Evolutionary conservation across 2,113 vertebrate species (phyloP), one percentile per base, ranked within the genome.

Genomic region (Glaucidium brasilianum): DNA sequence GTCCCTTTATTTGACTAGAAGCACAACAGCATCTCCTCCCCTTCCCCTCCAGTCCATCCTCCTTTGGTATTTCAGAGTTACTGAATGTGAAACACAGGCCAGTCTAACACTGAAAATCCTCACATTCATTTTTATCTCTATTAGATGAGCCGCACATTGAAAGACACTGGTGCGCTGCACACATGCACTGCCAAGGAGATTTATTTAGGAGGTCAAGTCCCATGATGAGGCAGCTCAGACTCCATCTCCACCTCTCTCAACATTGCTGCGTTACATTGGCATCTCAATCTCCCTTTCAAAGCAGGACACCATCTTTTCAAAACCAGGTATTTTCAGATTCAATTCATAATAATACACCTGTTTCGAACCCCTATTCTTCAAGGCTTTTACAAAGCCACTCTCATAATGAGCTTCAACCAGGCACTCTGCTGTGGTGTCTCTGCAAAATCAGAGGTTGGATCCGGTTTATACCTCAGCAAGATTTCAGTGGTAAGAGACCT

Each of bases 201-300:
- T 55, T 64, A 3, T 1, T 56, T 15, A 62, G n/a, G 37, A 91
- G 32, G 21, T 19, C 14, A 59, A 88, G 37, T 67, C 37, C 55
- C 43, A 35, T 0, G 22, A 52, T 4, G 5, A 77, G 12, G 56
- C 50, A 94, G 43, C 35, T 41, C 0, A 0, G 43, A 23, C 30
- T 68, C 35, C 32, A 18, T 15, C 63, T 66, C 50, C 50, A 88
- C 55, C 49, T 77, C 73, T 25, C 26, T 4, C 16, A 85, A 63
- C 0, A 0, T 15, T 0, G 0, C 39, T 52, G 25, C 0, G 0
- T 22, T 53, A 26, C 0, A 0, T 11, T 6, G 2, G 49, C 39
- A 45, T 50, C 69, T 67, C 74, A 62, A 20, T 9, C 29, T 58
- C 29, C 29, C 32, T 59, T 76, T 55, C 53, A 78, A 56, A 88